Evolutionary conservation across 2,797 vertebrate species (phyloP).

Genomic region (Accipiter superciliosus): DNA sequence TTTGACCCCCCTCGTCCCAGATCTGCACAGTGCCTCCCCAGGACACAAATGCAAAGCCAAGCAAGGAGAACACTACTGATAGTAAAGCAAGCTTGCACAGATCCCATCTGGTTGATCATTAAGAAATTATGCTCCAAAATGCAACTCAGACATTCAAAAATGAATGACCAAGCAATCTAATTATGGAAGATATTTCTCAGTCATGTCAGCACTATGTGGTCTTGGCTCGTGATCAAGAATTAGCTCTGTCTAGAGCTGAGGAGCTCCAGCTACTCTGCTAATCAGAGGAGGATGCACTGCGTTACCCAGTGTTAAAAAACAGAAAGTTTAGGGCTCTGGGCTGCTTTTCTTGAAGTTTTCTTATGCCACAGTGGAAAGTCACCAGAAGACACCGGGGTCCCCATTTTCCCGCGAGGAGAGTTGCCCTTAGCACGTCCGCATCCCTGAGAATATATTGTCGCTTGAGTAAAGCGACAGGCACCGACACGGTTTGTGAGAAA

Average conservation of each 20-base stretch:
- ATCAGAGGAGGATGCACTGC: neutral
- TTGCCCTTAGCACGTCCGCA: neutral
- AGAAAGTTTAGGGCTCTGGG: neutral
- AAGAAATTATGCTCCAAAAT: slow-evolving; percentile 39
- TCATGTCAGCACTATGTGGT: slow-evolving; percentile 64
- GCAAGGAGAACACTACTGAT: neutral
- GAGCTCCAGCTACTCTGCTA: slow-evolving; percentile 14
- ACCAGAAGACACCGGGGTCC: neutral
- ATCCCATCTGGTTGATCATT: slow-evolving; percentile 10
- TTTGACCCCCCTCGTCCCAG: neutral
- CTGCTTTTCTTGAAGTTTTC: neutral
- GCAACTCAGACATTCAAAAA: slow-evolving; percentile 58
- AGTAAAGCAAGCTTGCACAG: slow-evolving; percentile 1
- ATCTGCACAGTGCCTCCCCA: neutral
- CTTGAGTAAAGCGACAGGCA: neutral
- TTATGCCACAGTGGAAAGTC: neutral
- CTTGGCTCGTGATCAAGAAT: slow-evolving; percentile 58
- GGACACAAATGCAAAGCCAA: neutral
- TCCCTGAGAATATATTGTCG: neutral
- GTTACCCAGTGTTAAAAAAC: neutral
- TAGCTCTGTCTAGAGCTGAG: slow-evolving; percentile 50
- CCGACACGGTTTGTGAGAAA: accelerated
- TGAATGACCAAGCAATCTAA: slow-evolving; percentile 66
- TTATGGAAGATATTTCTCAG: slow-evolving; percentile 66
- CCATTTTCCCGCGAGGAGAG: neutral